A percentile compares a stretch with the other conserved stretches of the same genome.
phyloP scores from a whole-genome alignment of 2,888 invertebrate genomes.

The Melanargia galathea region DNA sequence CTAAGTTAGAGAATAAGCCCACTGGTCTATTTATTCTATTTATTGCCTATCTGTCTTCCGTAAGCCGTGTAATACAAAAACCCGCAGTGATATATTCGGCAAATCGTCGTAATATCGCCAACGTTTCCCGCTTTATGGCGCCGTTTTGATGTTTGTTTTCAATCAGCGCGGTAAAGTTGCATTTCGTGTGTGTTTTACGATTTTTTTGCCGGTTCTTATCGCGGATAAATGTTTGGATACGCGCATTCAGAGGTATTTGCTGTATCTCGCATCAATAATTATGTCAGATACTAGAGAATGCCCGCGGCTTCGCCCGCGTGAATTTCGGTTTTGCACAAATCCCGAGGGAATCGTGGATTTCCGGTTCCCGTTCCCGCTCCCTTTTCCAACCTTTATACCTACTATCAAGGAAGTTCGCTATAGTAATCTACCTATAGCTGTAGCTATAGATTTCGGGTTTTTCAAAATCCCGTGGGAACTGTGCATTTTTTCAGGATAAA shows the following conservation, averaged over 20 bases:
- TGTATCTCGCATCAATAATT: background rate
- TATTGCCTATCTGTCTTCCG: background rate
- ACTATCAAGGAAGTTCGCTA: too few relatives aligned
- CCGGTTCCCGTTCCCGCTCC: too few relatives aligned
- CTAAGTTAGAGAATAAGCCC: too few relatives aligned
- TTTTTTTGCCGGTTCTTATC: constrained; percentile 1
- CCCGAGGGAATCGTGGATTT: too few relatives aligned
- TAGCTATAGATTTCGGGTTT: too few relatives aligned
- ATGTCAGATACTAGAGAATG: background rate
- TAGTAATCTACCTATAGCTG: too few relatives aligned
- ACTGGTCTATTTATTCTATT: constrained; percentile 7
- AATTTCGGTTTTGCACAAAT: too few relatives aligned
- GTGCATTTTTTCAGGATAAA: too few relatives aligned
- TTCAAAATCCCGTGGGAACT: too few relatives aligned
- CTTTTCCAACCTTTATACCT: too few relatives aligned
- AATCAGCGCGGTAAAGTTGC: constrained; percentile 20
- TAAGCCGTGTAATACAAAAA: background rate
- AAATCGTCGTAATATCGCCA: constrained; percentile 16
- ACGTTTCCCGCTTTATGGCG: constrained; percentile 4
- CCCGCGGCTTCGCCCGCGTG: too few relatives aligned
- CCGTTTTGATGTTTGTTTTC: constrained; percentile 23
- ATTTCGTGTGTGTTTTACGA: constrained; percentile 11
- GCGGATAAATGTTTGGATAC: background rate
- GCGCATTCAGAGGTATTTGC: constrained; percentile 1
- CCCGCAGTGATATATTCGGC: constrained; percentile 6